Conservation (phyloP, 2,113 vertebrate species). For the Trematomus loennbergii region DNA sequence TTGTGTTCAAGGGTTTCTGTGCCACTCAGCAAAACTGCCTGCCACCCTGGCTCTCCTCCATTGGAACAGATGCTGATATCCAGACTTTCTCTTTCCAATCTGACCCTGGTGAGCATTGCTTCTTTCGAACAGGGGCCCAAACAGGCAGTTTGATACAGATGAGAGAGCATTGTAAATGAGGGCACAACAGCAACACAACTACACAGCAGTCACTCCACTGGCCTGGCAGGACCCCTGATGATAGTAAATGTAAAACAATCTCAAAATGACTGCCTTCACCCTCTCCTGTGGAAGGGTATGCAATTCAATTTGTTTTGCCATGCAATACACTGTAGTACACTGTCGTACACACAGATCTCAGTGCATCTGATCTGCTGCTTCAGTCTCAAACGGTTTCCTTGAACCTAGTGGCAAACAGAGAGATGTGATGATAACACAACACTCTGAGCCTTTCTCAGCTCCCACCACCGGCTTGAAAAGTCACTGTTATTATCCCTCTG, state of each 20-base stretch:
- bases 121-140: background rate
- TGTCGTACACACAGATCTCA: slow-evolving; percentile 2
- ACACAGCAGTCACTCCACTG: background rate
- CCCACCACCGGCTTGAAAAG: slow-evolving; percentile 32
- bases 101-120: background rate
- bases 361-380: slow-evolving; percentile 23
- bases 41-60: background rate
- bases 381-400: slow-evolving; percentile 50
- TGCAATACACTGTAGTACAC: slow-evolving; percentile 5
- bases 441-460: slow-evolving; percentile 51
- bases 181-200: background rate
- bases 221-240: background rate
- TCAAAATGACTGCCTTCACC: background rate
- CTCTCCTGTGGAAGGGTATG: slow-evolving; percentile 1
- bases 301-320: background rate
- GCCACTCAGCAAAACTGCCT: background rate
- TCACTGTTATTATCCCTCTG: slow-evolving; percentile 25
- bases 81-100: background rate
- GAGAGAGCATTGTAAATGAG: slow-evolving; percentile 1
- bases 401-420: slow-evolving; percentile 49
- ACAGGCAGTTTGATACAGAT: background rate
- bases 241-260: slow-evolving; percentile 21
- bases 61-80: slow-evolving; percentile 4
- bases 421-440: slow-evolving; percentile 48
- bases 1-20: background rate